Base-by-base conservation (phyloP, 2,113 vertebrate species). In the Tyto alba region DNA sequence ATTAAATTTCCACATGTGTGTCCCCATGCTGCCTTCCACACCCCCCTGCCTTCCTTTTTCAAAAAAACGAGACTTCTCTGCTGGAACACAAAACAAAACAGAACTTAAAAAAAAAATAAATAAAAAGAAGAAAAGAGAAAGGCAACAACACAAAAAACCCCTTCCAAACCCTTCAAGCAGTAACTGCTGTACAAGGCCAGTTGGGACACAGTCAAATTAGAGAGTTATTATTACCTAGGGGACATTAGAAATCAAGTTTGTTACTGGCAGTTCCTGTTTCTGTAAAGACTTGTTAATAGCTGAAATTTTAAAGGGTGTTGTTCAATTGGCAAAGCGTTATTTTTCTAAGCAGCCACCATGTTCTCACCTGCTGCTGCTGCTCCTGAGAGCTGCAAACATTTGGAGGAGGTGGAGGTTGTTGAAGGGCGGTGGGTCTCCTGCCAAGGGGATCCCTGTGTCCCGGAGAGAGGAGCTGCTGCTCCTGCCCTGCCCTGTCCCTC, bases 151-250 rank as follows among this genome's bases (percentile, higher is more conserved):
- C 67, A 80, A 67, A 43, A 78, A 79, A 80, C 20, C 16, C n/a
- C 10, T 90, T 95, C 80, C 87, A 96, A 85, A 29, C 92, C 81
- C 89, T 96, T 91, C 79, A 83, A 96, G 93, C 86, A 96, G 89
- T 97, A 97, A 97, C 75, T 85, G 88, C 86, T 83, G 76, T 78
- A 86, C 85, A 91, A 73, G 69, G 88, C 96, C 97, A 97, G 96
- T 95, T 97, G 97, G 96, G 97, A 97, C 85, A 84, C 53, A 95
- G 96, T 97, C 96, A 98, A 97, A 98, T 97, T 96, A 97, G 73
- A 96, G 95, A 96, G 94, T 98, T 98, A 98, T 97, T 97, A 97
- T 98, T 98, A 98, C 97, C 96, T 97, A 96, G 97, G 97, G 97
- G 97, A 97, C 72, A 45, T 91, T 97, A 97, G 97, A 97, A 98